These are phyloP conservation scores for Lates japonicus DNA, from an alignment of 2,797 vertebrate species.

Conservation along the genomic window DNA sequence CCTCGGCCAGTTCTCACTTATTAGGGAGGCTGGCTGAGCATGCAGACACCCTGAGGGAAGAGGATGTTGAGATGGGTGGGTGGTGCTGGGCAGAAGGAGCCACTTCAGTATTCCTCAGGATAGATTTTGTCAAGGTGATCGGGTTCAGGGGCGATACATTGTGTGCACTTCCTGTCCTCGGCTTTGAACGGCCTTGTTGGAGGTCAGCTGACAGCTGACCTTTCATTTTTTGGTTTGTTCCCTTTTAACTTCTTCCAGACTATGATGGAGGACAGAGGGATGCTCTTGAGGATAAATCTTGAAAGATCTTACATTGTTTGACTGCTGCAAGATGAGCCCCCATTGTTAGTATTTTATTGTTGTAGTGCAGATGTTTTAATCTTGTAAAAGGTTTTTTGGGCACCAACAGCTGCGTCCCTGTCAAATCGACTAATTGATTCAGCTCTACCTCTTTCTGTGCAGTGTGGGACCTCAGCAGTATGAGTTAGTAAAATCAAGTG, in stretches of 20 bases:
- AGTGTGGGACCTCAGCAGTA: no score
- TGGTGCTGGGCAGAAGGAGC: conserved; percentile 39
- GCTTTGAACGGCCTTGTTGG: conserved; percentile 6
- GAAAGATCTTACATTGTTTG: background rate
- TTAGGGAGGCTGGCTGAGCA: conserved; percentile 64
- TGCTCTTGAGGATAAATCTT: conserved; percentile 5
- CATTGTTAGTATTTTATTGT: background rate
- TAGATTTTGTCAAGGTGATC: conserved; percentile 10
- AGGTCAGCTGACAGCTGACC: conserved; percentile 25
- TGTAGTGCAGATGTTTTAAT: background rate
- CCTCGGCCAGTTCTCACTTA: conserved; percentile 59
- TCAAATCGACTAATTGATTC: no score
- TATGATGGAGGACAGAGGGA: background rate
- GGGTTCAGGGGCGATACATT: conserved; percentile 23
- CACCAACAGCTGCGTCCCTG: background rate
- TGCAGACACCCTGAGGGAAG: conserved; percentile 57
- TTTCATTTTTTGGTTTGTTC: conserved; percentile 14
- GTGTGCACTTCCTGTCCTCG: conserved; percentile 20
- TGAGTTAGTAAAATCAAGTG: no score
- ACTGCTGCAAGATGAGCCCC: background rate
- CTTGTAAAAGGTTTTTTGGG: background rate
- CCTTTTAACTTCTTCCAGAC: no score
- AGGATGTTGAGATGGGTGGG: conserved; percentile 60
- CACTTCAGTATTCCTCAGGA: conserved; percentile 40
- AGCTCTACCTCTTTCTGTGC: no score